A percentile compares a stretch with the other conserved stretches of the same genome.
Evolutionary conservation across 2,113 vertebrate species (phyloP).

Genomic region (Gobiocypris rarus): DNA sequence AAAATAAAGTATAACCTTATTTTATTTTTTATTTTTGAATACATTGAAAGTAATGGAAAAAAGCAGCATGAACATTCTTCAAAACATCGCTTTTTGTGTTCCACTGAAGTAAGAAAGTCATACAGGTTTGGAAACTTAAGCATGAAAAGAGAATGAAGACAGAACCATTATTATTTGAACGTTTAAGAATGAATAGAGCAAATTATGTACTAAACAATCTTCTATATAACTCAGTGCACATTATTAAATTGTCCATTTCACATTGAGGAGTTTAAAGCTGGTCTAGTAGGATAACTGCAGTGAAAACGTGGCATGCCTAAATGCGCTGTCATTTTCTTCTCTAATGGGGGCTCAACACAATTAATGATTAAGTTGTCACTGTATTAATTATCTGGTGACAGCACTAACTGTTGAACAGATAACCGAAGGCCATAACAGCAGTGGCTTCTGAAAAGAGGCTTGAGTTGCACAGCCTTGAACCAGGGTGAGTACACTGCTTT

Average conservation of each 20-base stretch:
- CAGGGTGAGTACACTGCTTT: conserved; percentile 12
- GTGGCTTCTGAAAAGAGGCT: conserved; percentile 9
- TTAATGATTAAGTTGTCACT: conserved; percentile 37
- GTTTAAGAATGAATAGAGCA: too few relatives aligned
- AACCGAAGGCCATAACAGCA: conserved; percentile 13
- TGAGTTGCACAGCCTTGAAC: conserved; percentile 34
- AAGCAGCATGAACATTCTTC: too few relatives aligned
- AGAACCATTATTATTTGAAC: too few relatives aligned
- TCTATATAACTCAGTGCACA: background rate
- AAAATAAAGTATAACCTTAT: too few relatives aligned
- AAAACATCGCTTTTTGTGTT: too few relatives aligned
- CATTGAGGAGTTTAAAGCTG: background rate
- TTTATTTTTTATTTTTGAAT: too few relatives aligned
- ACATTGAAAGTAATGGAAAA: too few relatives aligned
- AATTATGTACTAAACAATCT: background rate
- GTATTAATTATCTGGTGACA: conserved; percentile 30
- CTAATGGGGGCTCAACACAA: conserved; percentile 2
- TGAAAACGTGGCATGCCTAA: background rate
- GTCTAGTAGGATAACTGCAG: background rate
- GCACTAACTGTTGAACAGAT: conserved; percentile 24
- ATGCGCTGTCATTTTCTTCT: conserved; percentile 17
- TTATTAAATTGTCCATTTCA: conserved; percentile 12
- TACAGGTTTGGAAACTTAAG: too few relatives aligned
- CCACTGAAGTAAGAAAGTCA: too few relatives aligned
- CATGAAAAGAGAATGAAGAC: too few relatives aligned